These are phyloP conservation scores for Maniola jurtina DNA, from an alignment of 1,140 invertebrate genomes.

Conservation along the genomic window DNA sequence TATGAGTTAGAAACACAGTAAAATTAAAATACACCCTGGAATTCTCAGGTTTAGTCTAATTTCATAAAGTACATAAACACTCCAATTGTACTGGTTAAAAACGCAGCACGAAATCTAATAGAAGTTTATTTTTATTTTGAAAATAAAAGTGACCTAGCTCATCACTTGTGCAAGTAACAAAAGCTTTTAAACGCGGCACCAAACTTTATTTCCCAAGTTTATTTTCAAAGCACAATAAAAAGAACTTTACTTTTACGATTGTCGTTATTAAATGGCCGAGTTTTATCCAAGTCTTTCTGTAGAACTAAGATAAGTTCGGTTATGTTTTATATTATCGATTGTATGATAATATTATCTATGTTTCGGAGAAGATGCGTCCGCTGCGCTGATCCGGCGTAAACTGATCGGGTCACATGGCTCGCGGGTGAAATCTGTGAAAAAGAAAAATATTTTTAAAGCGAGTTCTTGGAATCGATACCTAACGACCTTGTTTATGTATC, in stretches of 20 bases:
- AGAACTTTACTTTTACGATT: neutral
- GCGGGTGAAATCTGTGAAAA: conserved; percentile 59
- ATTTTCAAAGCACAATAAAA: neutral
- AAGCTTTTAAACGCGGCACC: conserved; percentile 32
- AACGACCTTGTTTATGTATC: conserved; percentile 14
- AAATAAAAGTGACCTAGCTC: too few species aligned
- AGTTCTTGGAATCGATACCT: conserved; percentile 24
- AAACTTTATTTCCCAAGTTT: neutral
- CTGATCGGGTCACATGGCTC: conserved; percentile 60
- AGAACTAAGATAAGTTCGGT: neutral
- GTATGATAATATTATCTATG: neutral
- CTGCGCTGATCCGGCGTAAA: conserved; percentile 44
- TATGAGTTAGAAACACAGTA: too few species aligned
- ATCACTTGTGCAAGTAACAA: conserved; percentile 17
- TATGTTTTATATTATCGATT: neutral
- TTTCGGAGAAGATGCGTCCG: conserved; percentile 32
- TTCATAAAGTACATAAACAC: too few species aligned
- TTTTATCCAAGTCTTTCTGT: neutral
- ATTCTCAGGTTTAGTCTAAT: too few species aligned
- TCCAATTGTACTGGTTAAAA: too few species aligned
- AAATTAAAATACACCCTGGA: too few species aligned
- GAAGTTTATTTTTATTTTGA: too few species aligned
- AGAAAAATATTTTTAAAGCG: conserved; percentile 34
- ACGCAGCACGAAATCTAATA: too few species aligned
- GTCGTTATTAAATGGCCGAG: conserved; percentile 5